Evolutionary conservation across 2,888 invertebrate genomes (phyloP), one percentile per base, ranked within the genome.

Genomic region (Spilosoma lubricipeda): DNA sequence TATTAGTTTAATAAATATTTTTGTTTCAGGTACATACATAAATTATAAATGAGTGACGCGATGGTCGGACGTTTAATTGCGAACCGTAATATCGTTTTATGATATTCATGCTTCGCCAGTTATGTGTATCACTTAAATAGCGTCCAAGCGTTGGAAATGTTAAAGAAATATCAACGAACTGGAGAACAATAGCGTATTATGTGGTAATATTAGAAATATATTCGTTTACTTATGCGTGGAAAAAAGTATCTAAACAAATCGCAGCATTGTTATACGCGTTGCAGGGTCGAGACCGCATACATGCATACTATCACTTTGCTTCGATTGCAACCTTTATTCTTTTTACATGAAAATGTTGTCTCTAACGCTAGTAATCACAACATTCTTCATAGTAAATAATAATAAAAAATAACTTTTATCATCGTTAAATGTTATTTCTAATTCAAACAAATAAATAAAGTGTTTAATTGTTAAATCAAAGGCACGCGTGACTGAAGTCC

Each of bases 131-230:
- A 92, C 91, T 92, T 91, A 91, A 90, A 91, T 90, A 90, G 89
- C 91, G 91, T 90, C 92, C 93, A 90, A 92, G 89, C 93, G 90
- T 91, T 93, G 91, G 87, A 93, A 93, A 93, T 93, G 90, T 89
- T 90, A 90, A 91, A 94, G 93, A 93, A 94, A 94, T 93, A 95
- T 93, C 93, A 93, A 90, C 91, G 91, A 91, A 91, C 92, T 90
- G 88, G 89, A 93, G 95, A 95, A 95, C 95, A 95, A 95, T 95
- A 93, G 95, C 89, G 95, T 93, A 95, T 95, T 95, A 95, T 95
- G 95, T 95, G 95, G 94, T 95, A 95, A 95, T 95, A 94, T 93
- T 94, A 93, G 92, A 95, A 94, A 95, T 95, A 94, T 94, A 95
- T 95, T 93, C 94, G 90, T 93, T 93, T 93, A 90, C 90, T 93